Percentiles rank a stretch among this genome's conserved stretches.
Conservation (phyloP, 2,888 invertebrate genomes). For the Auanema freiburgensis region DNA sequence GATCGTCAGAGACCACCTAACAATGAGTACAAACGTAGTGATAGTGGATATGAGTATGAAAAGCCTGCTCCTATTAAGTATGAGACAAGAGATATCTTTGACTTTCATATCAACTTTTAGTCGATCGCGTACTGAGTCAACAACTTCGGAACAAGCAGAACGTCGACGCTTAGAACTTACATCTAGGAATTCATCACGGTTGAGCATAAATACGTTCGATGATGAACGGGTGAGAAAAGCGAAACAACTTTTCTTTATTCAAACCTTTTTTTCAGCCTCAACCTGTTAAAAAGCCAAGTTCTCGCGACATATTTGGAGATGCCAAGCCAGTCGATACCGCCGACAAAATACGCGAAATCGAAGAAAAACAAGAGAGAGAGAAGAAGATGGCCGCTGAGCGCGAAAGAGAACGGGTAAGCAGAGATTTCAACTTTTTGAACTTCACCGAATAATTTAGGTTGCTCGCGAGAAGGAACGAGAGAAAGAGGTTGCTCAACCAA, state of each 20-base stretch:
- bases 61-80: no score
- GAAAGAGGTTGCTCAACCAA: no score
- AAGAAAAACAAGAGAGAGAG: slow-evolving; percentile 7
- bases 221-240: not conserved
- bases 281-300: slow-evolving; percentile 17
- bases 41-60: no score
- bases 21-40: no score
- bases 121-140: slow-evolving; percentile 18
- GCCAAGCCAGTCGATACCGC: slow-evolving; percentile 26
- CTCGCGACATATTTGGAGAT: slow-evolving; percentile 25
- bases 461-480: no score
- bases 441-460: no score
- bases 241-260: not conserved
- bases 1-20: no score
- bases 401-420: slow-evolving; percentile 4
- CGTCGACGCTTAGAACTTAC: not conserved
- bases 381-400: slow-evolving; percentile 1
- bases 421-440: not conserved
- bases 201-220: slow-evolving; percentile 12
- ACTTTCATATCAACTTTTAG: slow-evolving; percentile 1
- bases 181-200: slow-evolving; percentile 14
- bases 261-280: slow-evolving; percentile 2
- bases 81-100: no score
- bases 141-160: slow-evolving; percentile 4
- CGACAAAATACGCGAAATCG: slow-evolving; percentile 13